These are phyloP conservation scores for honey bee (Apis mellifera) DNA, from an alignment of 1,140 invertebrate genomes.

Conservation along the genomic window DNA sequence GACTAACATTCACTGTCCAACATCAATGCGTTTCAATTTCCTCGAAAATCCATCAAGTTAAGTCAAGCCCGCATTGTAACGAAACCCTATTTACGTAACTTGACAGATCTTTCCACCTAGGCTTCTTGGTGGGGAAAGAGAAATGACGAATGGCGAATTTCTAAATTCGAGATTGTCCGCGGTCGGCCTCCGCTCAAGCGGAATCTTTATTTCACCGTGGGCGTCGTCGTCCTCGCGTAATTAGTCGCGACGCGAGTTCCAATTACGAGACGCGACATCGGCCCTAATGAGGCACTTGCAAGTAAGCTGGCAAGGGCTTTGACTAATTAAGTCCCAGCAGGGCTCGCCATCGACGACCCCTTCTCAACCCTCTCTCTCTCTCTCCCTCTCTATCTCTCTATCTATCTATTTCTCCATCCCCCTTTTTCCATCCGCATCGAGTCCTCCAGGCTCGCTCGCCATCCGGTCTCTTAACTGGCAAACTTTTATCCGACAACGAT, in stretches of 20 bases:
- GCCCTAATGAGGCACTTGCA: conserved; percentile 73
- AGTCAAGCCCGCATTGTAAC: not conserved
- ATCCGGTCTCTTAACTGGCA: no score
- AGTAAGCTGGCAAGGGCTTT: conserved; percentile 70
- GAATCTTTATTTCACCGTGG: conserved; percentile 51
- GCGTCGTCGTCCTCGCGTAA: conserved; percentile 59
- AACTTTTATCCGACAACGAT: conserved; percentile 43
- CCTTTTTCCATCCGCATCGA: not conserved
- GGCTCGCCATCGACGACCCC: conserved; percentile 47
- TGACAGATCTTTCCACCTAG: no score
- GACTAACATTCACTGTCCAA: no score
- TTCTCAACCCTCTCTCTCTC: not conserved
- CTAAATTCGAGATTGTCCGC: conserved; percentile 4
- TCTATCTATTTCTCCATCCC: not conserved
- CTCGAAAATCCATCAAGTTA: not conserved
- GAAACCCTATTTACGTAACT: conserved; percentile 2
- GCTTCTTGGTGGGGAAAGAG: not conserved
- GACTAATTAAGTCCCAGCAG: conserved; percentile 72
- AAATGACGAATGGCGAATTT: conserved; percentile 10
- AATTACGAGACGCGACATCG: conserved; percentile 70
- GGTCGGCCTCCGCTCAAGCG: not conserved
- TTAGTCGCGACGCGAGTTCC: conserved; percentile 68
- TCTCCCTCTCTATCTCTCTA: no score
- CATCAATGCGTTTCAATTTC: not conserved
- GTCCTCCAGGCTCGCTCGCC: not conserved